Conservation (phyloP, 2,888 invertebrate species). For the Drosophila melanocephala region DNA sequence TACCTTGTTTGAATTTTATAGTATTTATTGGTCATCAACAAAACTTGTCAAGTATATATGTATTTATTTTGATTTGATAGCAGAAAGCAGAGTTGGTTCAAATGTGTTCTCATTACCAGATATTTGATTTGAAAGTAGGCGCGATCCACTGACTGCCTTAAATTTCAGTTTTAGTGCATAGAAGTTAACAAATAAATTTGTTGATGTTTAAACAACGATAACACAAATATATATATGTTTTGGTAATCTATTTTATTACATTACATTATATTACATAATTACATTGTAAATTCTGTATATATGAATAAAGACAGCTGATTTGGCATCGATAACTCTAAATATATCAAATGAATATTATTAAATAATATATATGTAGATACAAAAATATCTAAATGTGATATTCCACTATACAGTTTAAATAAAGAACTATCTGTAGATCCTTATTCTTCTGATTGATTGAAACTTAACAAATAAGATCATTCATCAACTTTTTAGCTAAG, state of each 20-base stretch:
- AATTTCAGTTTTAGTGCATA: not conserved
- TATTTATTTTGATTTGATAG: not conserved
- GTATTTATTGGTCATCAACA: not conserved
- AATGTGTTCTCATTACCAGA: not conserved
- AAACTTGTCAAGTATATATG: not conserved
- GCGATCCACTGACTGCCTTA: not conserved
- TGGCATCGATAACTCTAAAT: not conserved
- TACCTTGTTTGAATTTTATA: not conserved
- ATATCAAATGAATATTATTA: not conserved
- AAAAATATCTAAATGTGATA: not conserved
- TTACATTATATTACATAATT: not conserved
- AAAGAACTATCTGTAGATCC: accelerated
- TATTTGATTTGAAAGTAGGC: not conserved
- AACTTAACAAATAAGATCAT: not conserved
- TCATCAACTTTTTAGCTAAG: not conserved
- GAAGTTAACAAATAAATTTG: not conserved
- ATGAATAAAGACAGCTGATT: not conserved
- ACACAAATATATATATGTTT: not conserved
- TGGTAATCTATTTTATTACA: not conserved
- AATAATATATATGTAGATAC: no score
- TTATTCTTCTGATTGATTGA: not conserved
- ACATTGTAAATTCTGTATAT: not conserved
- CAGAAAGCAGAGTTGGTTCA: not conserved
- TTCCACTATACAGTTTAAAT: not conserved
- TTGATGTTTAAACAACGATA: not conserved